Evolutionary conservation across 2,888 invertebrate species (phyloP), one percentile per base, ranked within the genome.

Genomic region (Adelognathus sp.): DNA sequence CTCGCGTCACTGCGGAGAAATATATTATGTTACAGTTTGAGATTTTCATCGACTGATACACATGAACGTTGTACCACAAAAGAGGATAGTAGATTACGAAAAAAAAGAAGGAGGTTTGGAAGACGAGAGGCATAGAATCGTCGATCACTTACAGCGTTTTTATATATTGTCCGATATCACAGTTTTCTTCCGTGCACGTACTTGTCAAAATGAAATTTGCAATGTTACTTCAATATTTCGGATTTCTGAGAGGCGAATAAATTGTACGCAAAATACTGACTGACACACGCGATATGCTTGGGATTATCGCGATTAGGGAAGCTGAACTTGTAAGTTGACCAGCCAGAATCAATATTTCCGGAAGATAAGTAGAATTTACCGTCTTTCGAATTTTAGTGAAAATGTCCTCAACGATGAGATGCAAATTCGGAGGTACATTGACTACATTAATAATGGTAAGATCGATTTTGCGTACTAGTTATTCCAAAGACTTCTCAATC

Each of bases 1-100:
- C 96, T 95, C 0, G 95, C 95, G 80, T 96, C 96, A 29, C 90
- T 90, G 41, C 2, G 29, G 11, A 24, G 46, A 69, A 41, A 50
- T 0, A 54, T n/a, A 36, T 2, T 4, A 11, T 7, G 1, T 64
- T 27, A 44, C 44, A 27, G 21, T 16, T 27, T 14, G 27, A 24
- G 9, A 36, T 14, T 46, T 9, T 27, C 2, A n/a, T 18, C n/a
- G 9, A 6, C 29, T 11, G 29, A 54, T 7, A 14, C 46, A 18
- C 5, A 54, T 46, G 4, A 31, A 41, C 21, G 50, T 52, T 7
- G 6, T 21, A 21, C 21, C 4, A 66, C 9, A n/a, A 4, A 41
- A 41, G 29, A 66, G 36, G 52, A 36, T 7, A 39, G 52, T 67
- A 7, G 2, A 16, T 44, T 18, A 64, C 18, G n/a, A 14, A 50